Percentiles rank a stretch among this genome's conserved stretches.
Evolutionary conservation across 2,888 invertebrate species (phyloP).

Genomic region (Spisula subtruncata): DNA sequence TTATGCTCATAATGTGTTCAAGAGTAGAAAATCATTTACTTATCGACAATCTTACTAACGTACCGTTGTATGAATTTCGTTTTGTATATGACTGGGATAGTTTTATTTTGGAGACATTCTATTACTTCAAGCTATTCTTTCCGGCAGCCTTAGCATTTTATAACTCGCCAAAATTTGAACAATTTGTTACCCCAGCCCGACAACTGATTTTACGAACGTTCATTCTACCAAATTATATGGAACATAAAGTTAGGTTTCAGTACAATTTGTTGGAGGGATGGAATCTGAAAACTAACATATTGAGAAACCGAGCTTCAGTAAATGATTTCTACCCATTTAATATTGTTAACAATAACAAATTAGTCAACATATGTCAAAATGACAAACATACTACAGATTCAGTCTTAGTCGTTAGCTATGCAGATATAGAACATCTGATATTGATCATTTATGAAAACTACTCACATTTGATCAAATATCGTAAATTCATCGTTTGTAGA

Average conservation of each 20-base stretch:
- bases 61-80: neutral
- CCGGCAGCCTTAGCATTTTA: slow-evolving; percentile 22
- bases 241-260: neutral
- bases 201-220: slow-evolving; percentile 1
- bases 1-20: neutral
- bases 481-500: slow-evolving; percentile 30
- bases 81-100: neutral
- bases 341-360: slow-evolving; percentile 15
- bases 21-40: neutral
- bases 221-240: neutral
- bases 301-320: neutral
- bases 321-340: slow-evolving; percentile 12
- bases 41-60: neutral
- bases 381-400: neutral
- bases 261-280: slow-evolving; percentile 33
- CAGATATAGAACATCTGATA: slow-evolving; percentile 31
- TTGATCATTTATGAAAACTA: slow-evolving; percentile 21
- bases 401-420: neutral
- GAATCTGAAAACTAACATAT: slow-evolving; percentile 22
- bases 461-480: slow-evolving; percentile 6
- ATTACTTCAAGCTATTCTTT: slow-evolving; percentile 33
- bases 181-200: neutral
- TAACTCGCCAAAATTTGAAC: neutral
- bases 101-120: slow-evolving; percentile 14
- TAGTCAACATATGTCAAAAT: neutral